A percentile compares a stretch with the other conserved stretches of the same genome.
phyloP scores from a whole-genome alignment of 2,797 vertebrate species.

The Leptoclinus maculatus region DNA sequence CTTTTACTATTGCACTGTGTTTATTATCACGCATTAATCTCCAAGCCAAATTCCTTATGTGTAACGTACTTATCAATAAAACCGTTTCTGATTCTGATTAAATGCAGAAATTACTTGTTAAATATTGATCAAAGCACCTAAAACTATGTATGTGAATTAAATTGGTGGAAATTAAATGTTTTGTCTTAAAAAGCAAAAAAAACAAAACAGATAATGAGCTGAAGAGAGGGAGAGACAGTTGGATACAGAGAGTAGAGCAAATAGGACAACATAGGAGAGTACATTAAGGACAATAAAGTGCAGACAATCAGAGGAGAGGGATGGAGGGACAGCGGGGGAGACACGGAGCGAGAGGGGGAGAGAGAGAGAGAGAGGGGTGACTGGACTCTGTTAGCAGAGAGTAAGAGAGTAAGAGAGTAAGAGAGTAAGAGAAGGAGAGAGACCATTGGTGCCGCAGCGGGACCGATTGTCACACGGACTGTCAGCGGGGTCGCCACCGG shows the following conservation, averaged over 20 bases:
- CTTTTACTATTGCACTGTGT: too few species aligned
- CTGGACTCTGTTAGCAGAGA: conserved; percentile 26
- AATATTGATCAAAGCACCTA: neutral
- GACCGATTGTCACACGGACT: conserved; percentile 70
- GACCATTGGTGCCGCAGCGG: conserved; percentile 70
- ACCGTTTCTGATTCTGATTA: too few species aligned
- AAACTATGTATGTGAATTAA: neutral
- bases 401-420: neutral
- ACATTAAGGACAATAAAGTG: neutral
- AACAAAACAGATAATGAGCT: conserved; percentile 9
- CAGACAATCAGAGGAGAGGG: neutral
- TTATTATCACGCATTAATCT: too few species aligned
- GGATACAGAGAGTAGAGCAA: neutral
- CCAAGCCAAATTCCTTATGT: too few species aligned
- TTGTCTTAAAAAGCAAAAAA: neutral
- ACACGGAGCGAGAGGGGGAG: neutral
- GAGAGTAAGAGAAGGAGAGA: conserved; percentile 22
- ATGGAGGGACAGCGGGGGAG: neutral
- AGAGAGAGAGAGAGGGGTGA: conserved; percentile 7
- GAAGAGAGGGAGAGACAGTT: neutral
- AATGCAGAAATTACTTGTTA: neutral
- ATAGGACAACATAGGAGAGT: neutral
- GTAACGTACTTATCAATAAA: too few species aligned
- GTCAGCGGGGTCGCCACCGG: conserved; percentile 61
- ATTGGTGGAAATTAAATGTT: neutral